Evolutionary conservation across 2,797 vertebrate genomes (phyloP).

Genomic region (Hirundo rustica): DNA sequence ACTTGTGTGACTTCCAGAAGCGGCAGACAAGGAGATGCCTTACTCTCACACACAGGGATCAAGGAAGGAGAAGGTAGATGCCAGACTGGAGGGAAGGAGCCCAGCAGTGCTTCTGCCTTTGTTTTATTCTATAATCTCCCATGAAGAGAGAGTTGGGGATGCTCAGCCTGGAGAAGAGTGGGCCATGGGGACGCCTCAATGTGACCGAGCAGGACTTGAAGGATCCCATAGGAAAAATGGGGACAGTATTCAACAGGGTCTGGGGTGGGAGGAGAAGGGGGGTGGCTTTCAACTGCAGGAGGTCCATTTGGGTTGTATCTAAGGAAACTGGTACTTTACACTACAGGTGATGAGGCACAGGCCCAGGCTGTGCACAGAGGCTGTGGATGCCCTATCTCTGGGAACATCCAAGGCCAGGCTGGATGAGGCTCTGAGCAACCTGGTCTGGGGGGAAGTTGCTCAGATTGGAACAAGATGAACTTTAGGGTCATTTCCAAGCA

Average conservation of each 20-base stretch:
- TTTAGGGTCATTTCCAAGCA: not conserved
- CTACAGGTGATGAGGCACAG: not conserved
- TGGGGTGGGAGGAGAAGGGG: not conserved
- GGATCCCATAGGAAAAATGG: not conserved
- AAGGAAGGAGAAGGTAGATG: not conserved
- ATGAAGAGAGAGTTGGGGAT: not conserved
- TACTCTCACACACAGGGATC: fast-evolving
- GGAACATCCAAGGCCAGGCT: no score
- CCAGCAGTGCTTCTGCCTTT: not conserved
- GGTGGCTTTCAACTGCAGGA: not conserved
- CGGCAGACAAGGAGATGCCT: not conserved
- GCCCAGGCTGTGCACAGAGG: not conserved
- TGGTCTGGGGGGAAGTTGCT: not conserved
- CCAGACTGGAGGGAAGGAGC: not conserved
- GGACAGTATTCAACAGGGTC: not conserved
- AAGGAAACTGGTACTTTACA: not conserved
- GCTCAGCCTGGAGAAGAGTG: not conserved
- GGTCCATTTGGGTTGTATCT: fast-evolving
- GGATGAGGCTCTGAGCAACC: not conserved
- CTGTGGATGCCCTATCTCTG: not conserved
- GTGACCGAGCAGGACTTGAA: fast-evolving
- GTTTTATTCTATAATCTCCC: not conserved
- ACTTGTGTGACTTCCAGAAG: not conserved
- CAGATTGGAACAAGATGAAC: not conserved
- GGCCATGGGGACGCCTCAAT: not conserved